Conservation (phyloP, 1,140 invertebrate species). For the Atta colombica region DNA sequence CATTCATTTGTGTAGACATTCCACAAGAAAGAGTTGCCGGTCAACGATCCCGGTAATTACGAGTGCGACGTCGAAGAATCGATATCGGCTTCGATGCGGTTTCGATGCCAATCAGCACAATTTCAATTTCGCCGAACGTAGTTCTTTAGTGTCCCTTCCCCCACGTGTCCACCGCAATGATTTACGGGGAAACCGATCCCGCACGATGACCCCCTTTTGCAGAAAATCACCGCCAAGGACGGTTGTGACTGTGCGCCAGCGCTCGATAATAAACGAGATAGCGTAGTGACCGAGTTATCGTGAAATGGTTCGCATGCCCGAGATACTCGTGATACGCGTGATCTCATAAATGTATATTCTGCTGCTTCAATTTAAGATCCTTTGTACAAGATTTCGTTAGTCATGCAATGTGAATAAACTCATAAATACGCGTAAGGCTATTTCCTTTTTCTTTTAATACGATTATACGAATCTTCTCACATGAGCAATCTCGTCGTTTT, state of each 20-base stretch:
- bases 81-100: neutral
- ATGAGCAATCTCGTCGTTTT: neutral
- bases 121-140: constrained; percentile 50
- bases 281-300: constrained; percentile 36
- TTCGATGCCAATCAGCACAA: constrained; percentile 16
- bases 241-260: constrained; percentile 7
- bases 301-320: constrained; percentile 2
- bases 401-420: neutral
- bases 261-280: constrained; percentile 41
- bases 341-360: constrained; percentile 45
- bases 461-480: neutral
- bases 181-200: constrained; percentile 62
- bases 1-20: neutral
- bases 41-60: constrained; percentile 29
- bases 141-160: neutral
- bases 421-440: neutral
- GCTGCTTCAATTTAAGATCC: constrained; percentile 1
- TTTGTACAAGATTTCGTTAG: constrained; percentile 11
- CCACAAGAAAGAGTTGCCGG: neutral
- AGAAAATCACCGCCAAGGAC: constrained; percentile 54
- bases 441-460: neutral
- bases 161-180: neutral
- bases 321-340: constrained; percentile 8
- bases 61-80: constrained; percentile 29
- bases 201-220: constrained; percentile 53